Base-by-base conservation (phyloP, 2,888 invertebrate species). In the Sepioteuthis lessoniana region DNA sequence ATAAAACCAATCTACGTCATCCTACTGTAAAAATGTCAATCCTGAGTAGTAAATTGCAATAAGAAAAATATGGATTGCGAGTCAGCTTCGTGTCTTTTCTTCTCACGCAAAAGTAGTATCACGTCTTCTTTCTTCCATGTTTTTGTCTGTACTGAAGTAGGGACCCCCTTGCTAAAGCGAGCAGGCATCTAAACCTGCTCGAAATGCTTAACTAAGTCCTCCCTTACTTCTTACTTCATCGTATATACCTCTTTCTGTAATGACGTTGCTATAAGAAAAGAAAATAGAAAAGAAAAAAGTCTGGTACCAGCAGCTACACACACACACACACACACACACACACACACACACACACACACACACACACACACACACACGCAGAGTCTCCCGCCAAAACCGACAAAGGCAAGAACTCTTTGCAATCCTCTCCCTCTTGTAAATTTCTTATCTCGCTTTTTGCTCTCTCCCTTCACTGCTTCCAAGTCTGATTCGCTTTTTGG, bases 121-220 rank as follows among this genome's bases (percentile, higher is more conserved):
- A n/a, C 76, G 60, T 60, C 60, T 31, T n/a, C n/a, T n/a, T n/a
- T 76, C 13, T 76, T n/a, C n/a, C n/a, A 76, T 16, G 76, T 76
- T 76, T n/a, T 76, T 16, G 76, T 76, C n/a, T 76, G n/a, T 76
- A 76, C 76, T 76, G n/a, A 76, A 76, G 76, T 76, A n/a, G n/a
- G 76, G n/a, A n/a, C 16, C n/a, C 76, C 76, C 76, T 76, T 76
- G 4, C 76, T 76, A 76, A 76, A n/a, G 76, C 76, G 10, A 35
- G 76, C 76, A 76, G n/a, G 76, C 76, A 35, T 76, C n/a, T 13
- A 76, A 35, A 76, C 76, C n/a, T 4, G 13, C 76, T 76, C n/a
- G 16, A 76, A n/a, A 76, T 76, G n/a, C n/a, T 13, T 16, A 76
- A 76, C n/a, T 76, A n/a, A n/a, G 76, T n/a, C 19, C 76, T 76